These are phyloP conservation scores for Stictocephala bisonia DNA, from an alignment of 2,888 invertebrate species.

Conservation along the genomic window DNA sequence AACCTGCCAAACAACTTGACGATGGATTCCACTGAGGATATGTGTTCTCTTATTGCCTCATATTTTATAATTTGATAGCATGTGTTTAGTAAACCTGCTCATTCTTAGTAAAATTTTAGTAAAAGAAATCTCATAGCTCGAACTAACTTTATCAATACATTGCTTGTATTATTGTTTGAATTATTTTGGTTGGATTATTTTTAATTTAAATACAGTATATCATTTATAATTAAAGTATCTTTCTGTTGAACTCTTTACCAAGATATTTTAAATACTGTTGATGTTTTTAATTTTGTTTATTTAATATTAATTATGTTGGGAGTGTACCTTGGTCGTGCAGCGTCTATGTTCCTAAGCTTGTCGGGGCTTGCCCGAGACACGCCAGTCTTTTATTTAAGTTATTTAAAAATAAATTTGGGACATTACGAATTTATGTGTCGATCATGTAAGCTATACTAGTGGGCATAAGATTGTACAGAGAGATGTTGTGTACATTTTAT, in stretches of 20 bases:
- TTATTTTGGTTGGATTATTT: too few relatives aligned
- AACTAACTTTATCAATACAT: too few relatives aligned
- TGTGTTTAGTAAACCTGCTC: too few relatives aligned
- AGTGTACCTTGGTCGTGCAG: not conserved
- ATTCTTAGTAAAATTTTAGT: too few relatives aligned
- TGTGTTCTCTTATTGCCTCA: too few relatives aligned
- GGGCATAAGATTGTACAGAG: constrained; percentile 24
- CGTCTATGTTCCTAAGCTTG: constrained; percentile 27
- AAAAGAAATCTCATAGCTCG: too few relatives aligned
- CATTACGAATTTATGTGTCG: constrained; percentile 42
- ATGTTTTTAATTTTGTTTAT: constrained; percentile 25
- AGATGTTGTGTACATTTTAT: constrained; percentile 44
- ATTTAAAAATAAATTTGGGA: constrained; percentile 31
- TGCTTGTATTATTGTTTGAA: too few relatives aligned
- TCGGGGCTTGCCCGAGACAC: not conserved
- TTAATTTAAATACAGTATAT: too few relatives aligned
- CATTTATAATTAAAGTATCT: too few relatives aligned
- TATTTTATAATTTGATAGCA: too few relatives aligned
- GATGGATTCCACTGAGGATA: too few relatives aligned
- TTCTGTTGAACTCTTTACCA: constrained; percentile 2
- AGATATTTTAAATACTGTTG: constrained; percentile 25
- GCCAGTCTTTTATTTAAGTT: constrained; percentile 29
- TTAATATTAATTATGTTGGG: constrained; percentile 8
- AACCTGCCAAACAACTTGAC: too few relatives aligned
- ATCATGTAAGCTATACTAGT: constrained; percentile 33